Evolutionary conservation across 2,888 invertebrate genomes (phyloP).

Genomic region (Copidosoma aretas): DNA sequence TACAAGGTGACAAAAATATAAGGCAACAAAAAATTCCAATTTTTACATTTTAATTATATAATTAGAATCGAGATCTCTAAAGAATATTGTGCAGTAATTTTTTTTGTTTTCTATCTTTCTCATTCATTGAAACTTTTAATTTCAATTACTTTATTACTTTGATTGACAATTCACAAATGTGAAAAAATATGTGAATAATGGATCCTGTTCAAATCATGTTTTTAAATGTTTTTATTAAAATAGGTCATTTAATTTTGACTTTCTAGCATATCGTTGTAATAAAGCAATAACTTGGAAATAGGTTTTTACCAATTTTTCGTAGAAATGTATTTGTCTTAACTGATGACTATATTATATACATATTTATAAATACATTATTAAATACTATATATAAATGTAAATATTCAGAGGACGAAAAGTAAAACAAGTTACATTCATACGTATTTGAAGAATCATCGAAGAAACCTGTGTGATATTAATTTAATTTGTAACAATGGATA

Average conservation of each 20-base stretch:
- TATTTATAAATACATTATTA: constrained; percentile 22
- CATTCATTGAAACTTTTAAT: constrained; percentile 6
- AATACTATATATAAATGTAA: constrained; percentile 40
- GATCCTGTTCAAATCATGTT: constrained; percentile 3
- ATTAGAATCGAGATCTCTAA: constrained; percentile 25
- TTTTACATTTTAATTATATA: constrained; percentile 34
- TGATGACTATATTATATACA: constrained; percentile 26
- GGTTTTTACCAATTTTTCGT: constrained; percentile 31
- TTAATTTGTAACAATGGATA: constrained; percentile 43
- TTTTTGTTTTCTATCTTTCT: no score
- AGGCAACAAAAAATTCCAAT: constrained; percentile 34
- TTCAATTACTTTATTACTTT: constrained; percentile 1
- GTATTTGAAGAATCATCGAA: constrained; percentile 34
- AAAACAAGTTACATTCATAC: constrained; percentile 33
- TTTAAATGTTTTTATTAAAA: not conserved
- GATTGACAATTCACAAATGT: no score
- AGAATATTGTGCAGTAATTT: constrained; percentile 40
- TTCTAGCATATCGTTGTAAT: constrained; percentile 39
- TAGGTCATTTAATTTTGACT: constrained; percentile 23
- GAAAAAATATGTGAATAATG: not conserved
- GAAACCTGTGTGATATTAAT: constrained; percentile 45
- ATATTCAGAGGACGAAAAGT: constrained; percentile 36
- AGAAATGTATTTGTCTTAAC: constrained; percentile 30
- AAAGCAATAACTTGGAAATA: constrained; percentile 37
- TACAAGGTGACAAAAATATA: constrained; percentile 31